Evolutionary conservation across 2,797 vertebrate genomes (phyloP), one percentile per base, ranked within the genome.

Genomic region (Sylvilagus floridanus): DNA sequence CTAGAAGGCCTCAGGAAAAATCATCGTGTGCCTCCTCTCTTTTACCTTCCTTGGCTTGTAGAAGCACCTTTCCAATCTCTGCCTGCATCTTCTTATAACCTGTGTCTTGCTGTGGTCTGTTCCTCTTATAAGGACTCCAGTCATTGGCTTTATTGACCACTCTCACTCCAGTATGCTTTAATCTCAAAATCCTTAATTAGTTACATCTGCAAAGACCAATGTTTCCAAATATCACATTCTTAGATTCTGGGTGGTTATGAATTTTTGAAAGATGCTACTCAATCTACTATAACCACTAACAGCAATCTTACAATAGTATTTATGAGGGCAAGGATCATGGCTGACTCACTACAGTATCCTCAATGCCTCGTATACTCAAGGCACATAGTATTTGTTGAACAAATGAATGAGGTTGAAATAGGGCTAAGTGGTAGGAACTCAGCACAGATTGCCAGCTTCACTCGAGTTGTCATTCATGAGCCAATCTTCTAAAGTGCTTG

Each of bases 151-250:
- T 54, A 79, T 57, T 69, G 19, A 1, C 24, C 13, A n/a, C 17
- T 19, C 60, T 84, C 85, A 82, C 89, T 69, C 30, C 75, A 85
- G 35, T 11, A 11, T 72, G 24, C 63, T 57, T 65, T 84, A n/a
- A 68, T 77, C n/a, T 83, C 28, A 77, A 62, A 24, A 76, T 78
- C 9, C 32, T 83, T 84, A 42, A 35, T 54, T 77, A 30, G 52
- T 90, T 71, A 57, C 1, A 32, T 54, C 60, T 83, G 26, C 19
- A 54, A 82, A 82, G 54, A 77, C 30, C 7, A n/a, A 21, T 60
- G 85, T 79, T 91, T 71, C 35, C 32, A 50, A 28, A 60, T 79
- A 77, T 81, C 52, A 82, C 35, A 28, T 95, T 91, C 87, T 77
- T 42, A 82, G 84, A 26, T 52, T 87, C 50, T 28, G 37, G 17